Evolutionary conservation across 2,888 invertebrate species (phyloP).

Genomic region (Zele albiditarsus): DNA sequence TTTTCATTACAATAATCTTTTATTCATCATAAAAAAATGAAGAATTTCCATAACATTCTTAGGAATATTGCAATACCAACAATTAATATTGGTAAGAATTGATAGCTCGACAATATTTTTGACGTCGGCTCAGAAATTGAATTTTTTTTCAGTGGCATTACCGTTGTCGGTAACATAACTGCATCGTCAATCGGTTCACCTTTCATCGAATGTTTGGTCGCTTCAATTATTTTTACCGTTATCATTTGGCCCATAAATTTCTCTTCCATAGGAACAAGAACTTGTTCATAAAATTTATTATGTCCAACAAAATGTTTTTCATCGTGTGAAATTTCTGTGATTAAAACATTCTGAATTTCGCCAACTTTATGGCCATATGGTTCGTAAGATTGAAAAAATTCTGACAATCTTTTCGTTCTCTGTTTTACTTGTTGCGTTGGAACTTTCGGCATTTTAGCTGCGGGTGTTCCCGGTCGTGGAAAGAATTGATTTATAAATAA

Average conservation of each 20-base stretch:
- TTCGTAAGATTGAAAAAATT: constrained; percentile 91
- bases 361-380: constrained; percentile 85
- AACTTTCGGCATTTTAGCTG: constrained; percentile 89
- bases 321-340: constrained; percentile 95
- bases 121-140: constrained; percentile 75
- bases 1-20: constrained; percentile 8
- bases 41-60: constrained; percentile 68
- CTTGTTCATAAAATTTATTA: constrained; percentile 96
- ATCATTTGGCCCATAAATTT: constrained; percentile 88
- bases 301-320: constrained; percentile 93
- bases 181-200: constrained; percentile 78
- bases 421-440: constrained; percentile 91
- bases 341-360: constrained; percentile 83
- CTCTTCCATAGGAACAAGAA: constrained; percentile 86
- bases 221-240: constrained; percentile 81
- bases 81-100: constrained; percentile 64
- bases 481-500: constrained; percentile 99
- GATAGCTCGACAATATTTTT: constrained; percentile 57
- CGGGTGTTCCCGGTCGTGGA: constrained; percentile 96
- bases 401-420: constrained; percentile 90
- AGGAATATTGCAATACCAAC: constrained; percentile 63
- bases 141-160: constrained; percentile 75
- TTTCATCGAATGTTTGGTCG: constrained; percentile 86
- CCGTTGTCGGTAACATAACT: constrained; percentile 69
- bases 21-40: constrained; percentile 46